Base-by-base conservation (phyloP, 2,888 invertebrate species). In the Altica lythri region DNA sequence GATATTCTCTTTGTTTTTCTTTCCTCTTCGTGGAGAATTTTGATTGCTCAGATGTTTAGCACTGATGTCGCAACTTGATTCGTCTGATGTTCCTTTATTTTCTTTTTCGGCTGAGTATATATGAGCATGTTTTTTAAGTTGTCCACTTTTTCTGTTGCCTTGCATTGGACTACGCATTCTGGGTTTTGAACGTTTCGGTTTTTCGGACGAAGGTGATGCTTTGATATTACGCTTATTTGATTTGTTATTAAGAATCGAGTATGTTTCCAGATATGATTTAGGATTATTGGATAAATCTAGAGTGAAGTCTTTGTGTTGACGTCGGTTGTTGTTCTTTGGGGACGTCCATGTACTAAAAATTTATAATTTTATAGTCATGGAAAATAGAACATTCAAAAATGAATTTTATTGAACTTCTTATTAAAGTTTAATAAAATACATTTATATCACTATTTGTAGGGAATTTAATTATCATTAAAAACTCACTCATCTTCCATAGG, bases 261-360 rank as follows among this genome's bases (percentile, higher is more conserved):
- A 58, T 9, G 59, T 55, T 47, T 65, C 65, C 30, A 53, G 47
- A 42, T 62, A 54, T 35, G 49, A 53, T 35, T 58, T 60, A 18
- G 58, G 44, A 25, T 62, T 55, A 40, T 53, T 59, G 30, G 73
- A 83, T 76, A 90, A 84, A 69, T 92, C 90, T 59, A 91, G 77
- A 37, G 87, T 88, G 75, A 91, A 90, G 14, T 85, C 85, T 70
- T 86, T 87, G 68, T 85, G 83, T 55, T 86, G 80, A 58, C 85
- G 81, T 12, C 67, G 59, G 38, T 63, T 65, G 16, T 72, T 71
- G 13, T 67, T 64, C 57, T 66, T 68, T 16, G 68, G 62, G 77
- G 71, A 82, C 64, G 65, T 77, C 82, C 58, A 83, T 3, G 66
- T 63, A 47, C 72, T 72, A 37, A 32, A 54, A 45, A 6, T 16